These are phyloP conservation scores for Nestor notabilis DNA, from an alignment of 2,113 vertebrate species.

Conservation along the genomic window DNA sequence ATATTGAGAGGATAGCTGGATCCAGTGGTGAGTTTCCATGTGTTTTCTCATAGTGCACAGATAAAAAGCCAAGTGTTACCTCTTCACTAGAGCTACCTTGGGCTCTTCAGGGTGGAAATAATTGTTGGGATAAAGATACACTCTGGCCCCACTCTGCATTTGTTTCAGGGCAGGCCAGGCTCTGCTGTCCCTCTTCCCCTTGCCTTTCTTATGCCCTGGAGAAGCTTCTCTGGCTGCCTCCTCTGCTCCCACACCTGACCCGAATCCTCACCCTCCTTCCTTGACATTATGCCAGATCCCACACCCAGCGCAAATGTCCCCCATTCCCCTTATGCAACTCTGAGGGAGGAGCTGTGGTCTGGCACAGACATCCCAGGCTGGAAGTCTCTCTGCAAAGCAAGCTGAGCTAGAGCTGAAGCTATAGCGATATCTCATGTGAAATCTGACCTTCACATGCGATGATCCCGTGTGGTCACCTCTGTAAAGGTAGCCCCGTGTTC, in stretches of 20 bases:
- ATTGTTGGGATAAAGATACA: not conserved
- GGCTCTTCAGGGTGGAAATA: not conserved
- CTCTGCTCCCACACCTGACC: not conserved
- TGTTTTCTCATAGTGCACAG: not conserved
- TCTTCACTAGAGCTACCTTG: not conserved
- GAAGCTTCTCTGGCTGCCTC: not conserved
- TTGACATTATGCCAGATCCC: not conserved
- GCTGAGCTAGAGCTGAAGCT: not conserved
- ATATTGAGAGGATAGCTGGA: not conserved
- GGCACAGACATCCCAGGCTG: not conserved
- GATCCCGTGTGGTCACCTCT: not conserved
- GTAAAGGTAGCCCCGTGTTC: rapidly evolving
- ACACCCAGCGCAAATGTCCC: not conserved
- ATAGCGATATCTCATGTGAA: not conserved
- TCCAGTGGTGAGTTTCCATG: not conserved
- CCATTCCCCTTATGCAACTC: not conserved
- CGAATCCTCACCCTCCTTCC: not conserved
- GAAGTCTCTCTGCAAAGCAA: not conserved
- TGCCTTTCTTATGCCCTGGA: not conserved
- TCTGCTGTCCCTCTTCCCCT: not conserved
- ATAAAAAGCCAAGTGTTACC: not conserved
- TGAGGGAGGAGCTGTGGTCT: not conserved
- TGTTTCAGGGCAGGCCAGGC: not conserved
- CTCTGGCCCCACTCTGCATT: not conserved
- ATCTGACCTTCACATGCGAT: not conserved